Conservation (phyloP, 2,888 invertebrate species). For the Schizaphis graminum region DNA sequence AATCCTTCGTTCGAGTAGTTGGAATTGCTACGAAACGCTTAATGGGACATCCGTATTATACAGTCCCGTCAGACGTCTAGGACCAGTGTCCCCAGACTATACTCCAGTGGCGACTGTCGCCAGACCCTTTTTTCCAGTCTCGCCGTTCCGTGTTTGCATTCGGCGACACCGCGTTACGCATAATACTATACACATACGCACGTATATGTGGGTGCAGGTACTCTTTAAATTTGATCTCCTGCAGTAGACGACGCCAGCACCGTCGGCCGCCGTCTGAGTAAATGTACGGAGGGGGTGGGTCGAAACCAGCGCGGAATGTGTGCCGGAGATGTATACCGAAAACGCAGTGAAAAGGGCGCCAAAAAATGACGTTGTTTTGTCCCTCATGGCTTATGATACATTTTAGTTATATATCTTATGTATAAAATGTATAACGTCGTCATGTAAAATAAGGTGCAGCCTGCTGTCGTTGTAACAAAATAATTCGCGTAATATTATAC, state of each 20-base stretch:
- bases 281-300: not conserved
- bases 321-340: not conserved
- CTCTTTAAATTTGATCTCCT: not conserved
- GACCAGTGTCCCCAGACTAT: conserved; percentile 28
- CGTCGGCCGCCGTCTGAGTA: not conserved
- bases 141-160: conserved; percentile 8
- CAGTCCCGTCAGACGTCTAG: conserved; percentile 28
- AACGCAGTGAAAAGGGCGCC: not conserved
- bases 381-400: not conserved
- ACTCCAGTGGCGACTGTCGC: conserved; percentile 30
- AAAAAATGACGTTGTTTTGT: not conserved
- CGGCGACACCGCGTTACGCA: not conserved
- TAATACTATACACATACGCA: not conserved
- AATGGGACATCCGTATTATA: not conserved
- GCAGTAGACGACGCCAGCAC: not conserved
- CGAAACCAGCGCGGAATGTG: not conserved
- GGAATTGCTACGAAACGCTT: not conserved
- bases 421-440: not conserved
- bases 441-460: not conserved
- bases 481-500: not conserved
- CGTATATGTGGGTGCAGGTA: not conserved
- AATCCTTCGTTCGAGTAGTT: not conserved
- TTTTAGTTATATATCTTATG: not conserved
- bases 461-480: not conserved
- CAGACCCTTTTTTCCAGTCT: conserved; percentile 25